These are phyloP conservation scores for Toxotes chatareus DNA, from an alignment of 2,113 vertebrate species.

Conservation along the genomic window DNA sequence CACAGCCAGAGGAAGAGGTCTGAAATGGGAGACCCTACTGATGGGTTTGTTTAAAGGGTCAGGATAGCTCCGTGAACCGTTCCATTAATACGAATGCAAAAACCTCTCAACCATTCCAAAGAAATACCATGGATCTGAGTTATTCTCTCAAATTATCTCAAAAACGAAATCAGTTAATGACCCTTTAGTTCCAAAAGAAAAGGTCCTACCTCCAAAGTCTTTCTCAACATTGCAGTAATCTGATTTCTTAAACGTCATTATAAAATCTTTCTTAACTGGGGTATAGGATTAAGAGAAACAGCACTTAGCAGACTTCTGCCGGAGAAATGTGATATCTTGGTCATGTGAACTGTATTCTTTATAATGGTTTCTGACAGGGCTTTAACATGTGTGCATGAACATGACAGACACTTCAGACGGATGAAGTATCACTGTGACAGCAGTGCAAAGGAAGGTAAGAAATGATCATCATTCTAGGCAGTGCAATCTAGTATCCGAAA, in stretches of 20 bases:
- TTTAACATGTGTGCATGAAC: neutral
- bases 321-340: neutral
- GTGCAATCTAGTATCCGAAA: neutral
- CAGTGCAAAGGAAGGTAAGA: neutral
- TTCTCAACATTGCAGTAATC: neutral
- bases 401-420: neutral
- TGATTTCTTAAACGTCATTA: neutral
- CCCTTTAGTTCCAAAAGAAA: neutral
- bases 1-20: conserved; percentile 57
- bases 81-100: conserved; percentile 58
- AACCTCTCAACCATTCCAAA: conserved; percentile 32
- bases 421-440: neutral
- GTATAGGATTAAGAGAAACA: neutral
- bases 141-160: neutral
- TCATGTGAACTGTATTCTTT: neutral
- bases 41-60: conserved; percentile 77
- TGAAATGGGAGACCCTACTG: conserved; percentile 58
- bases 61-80: conserved; percentile 55
- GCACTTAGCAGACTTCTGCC: neutral
- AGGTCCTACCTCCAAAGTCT: neutral
- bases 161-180: no score
- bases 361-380: neutral
- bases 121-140: conserved; percentile 33
- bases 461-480: neutral
- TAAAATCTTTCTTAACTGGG: neutral